These are phyloP conservation scores for Grapholita molesta DNA, from an alignment of 1,140 invertebrate species.

Conservation along the genomic window DNA sequence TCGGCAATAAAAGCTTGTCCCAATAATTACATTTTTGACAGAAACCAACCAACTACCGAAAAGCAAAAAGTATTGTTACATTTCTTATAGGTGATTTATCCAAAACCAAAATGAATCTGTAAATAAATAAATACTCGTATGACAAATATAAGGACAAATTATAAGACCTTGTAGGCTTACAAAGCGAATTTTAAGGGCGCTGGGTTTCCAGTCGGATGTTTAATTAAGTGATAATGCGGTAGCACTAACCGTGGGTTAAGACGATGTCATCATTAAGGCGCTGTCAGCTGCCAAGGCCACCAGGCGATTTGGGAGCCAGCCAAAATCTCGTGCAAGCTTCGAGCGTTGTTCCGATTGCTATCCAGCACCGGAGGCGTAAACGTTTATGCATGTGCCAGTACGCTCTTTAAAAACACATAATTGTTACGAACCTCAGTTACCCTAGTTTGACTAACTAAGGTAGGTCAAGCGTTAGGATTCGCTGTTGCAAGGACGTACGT, in stretches of 20 bases:
- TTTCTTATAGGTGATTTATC: too few species aligned
- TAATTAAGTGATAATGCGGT: slow-evolving; percentile 29
- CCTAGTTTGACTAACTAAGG: background rate
- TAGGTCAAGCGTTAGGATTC: background rate
- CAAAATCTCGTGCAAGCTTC: slow-evolving; percentile 28
- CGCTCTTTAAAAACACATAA: background rate
- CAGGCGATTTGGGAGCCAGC: slow-evolving; percentile 38
- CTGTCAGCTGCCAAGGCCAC: slow-evolving; percentile 38
- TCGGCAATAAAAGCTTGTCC: too few species aligned
- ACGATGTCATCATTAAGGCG: slow-evolving; percentile 34
- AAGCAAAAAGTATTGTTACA: too few species aligned
- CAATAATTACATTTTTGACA: too few species aligned
- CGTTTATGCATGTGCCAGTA: background rate
- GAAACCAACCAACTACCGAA: too few species aligned
- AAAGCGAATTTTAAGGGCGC: background rate
- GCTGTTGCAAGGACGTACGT: background rate
- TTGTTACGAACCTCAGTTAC: background rate
- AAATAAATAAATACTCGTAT: too few species aligned
- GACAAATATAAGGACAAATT: background rate
- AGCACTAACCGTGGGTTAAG: slow-evolving; percentile 27
- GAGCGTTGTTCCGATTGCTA: background rate
- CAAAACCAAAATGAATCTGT: too few species aligned
- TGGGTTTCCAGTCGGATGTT: slow-evolving; percentile 7
- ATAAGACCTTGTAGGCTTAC: too few species aligned
- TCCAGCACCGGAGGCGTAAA: background rate